Base-by-base conservation (phyloP, 2,888 invertebrate genomes). In the Lasius platythorax region DNA sequence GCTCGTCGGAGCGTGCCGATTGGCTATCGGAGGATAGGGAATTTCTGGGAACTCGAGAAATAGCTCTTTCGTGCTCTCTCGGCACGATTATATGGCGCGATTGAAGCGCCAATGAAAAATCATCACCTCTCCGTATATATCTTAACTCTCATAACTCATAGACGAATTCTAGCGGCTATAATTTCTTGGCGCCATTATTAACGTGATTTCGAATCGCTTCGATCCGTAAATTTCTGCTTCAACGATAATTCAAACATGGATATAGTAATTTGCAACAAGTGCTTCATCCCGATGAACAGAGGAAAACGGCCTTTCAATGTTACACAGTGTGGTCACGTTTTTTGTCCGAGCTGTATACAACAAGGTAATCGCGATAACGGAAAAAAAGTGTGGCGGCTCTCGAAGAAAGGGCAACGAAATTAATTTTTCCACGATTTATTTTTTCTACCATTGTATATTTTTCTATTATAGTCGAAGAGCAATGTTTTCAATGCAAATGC, bases 321-420 rank as follows among this genome's bases (percentile, higher is more conserved):
- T 12, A 91, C 88, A 0, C 89, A 91, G 12, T 91, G 91, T 23
- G 90, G 90, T 8, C 91, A 91, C 1, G 73, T 91, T 46, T 90
- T 61, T 37, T 91, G 91, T 58, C 50, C 85, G 3, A n/a, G 12
- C 12, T 91, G 91, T 8, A 37, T 85, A 64, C 70, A 40, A 6
- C 70, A 87, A 82, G 88, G 90, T 87, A 85, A 50, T 9, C 12
- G 18, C 12, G 18, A 9, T 53, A 53, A 28, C 30, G 30, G 18
- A 30, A 1, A 40, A 3, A 58, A 33, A 12, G 5, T 53, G 5
- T 3, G 5, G 5, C 5, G 37, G 37, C 37, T 37, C 33, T 40
- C 11, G 11, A 40, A 18, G 46, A 46, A 12, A 46, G 4, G 37
- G 18, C 40, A 2, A 58, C 28, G 40, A 6, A 2, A 43, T 73